A percentile compares a stretch with the other conserved stretches of the same genome.
Conservation (phyloP, 2,113 vertebrate genomes). For the Actenoides lindsayi region DNA sequence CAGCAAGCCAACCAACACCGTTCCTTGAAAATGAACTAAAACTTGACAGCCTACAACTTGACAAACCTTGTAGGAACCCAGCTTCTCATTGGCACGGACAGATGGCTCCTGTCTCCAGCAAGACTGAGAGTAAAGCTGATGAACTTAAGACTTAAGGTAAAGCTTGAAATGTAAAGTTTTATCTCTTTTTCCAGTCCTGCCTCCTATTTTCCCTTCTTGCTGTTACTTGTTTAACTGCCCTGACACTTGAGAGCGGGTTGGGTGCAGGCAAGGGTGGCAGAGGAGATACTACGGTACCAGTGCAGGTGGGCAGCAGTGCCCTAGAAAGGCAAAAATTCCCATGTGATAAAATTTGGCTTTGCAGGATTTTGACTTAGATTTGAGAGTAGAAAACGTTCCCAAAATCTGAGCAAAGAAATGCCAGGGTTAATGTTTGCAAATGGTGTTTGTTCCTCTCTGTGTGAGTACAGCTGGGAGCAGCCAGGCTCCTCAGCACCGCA, state of each 20-base stretch:
- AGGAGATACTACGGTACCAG: too few species aligned
- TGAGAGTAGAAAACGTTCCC: not conserved
- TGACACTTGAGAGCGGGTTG: not conserved
- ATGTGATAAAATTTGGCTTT: not conserved
- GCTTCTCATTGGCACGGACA: not conserved
- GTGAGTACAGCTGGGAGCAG: not conserved
- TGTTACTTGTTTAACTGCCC: not conserved
- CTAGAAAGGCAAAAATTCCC: not conserved
- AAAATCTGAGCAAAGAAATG: not conserved
- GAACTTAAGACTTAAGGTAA: not conserved
- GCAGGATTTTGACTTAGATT: too few species aligned
- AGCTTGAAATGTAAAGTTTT: not conserved
- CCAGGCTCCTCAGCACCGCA: not conserved
- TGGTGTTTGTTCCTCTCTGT: not conserved
- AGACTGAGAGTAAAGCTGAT: not conserved
- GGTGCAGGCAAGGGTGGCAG: not conserved
- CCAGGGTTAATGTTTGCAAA: not conserved
- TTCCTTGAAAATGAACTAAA: not conserved
- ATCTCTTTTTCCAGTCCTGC: not conserved
- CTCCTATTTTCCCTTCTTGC: not conserved
- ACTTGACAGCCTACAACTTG: not conserved
- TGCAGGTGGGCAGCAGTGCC: not conserved
- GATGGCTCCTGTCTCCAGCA: not conserved
- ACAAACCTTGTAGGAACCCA: not conserved
- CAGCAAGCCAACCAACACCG: not conserved